Evolutionary conservation across 2,888 invertebrate species (phyloP).

Genomic region (Zaprionus lineosus): DNA sequence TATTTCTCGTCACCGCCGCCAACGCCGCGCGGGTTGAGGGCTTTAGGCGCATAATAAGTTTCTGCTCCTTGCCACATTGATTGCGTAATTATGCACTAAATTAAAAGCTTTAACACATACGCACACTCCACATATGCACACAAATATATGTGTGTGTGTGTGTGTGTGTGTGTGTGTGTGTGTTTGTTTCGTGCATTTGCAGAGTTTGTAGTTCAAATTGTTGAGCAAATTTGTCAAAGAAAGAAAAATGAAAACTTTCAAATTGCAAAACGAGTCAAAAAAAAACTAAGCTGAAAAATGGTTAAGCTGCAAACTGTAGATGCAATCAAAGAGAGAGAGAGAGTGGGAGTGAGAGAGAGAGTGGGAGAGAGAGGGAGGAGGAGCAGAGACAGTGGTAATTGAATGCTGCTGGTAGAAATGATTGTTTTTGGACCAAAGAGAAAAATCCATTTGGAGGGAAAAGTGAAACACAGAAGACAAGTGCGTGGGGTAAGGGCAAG

Average conservation of each 20-base stretch:
- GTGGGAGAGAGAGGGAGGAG: background rate
- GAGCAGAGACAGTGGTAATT: no score
- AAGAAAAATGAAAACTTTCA: conserved; percentile 26
- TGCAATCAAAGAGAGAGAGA: background rate
- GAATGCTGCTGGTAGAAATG: conserved; percentile 31
- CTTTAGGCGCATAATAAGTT: conserved; percentile 8
- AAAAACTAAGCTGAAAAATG: conserved; percentile 10
- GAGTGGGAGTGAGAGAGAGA: background rate
- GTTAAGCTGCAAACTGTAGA: background rate
- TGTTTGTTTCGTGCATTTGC: conserved; percentile 26
- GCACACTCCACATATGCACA: background rate
- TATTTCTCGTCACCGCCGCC: conserved; percentile 28
- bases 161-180: background rate
- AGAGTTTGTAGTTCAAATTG: conserved; percentile 39
- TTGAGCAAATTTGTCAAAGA: conserved; percentile 43
- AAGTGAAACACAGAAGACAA: conserved; percentile 37
- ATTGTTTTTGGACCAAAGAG: conserved; percentile 38
- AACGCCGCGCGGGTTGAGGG: background rate
- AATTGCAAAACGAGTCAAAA: conserved; percentile 30
- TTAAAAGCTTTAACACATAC: conserved; percentile 46
- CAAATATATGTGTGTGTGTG: no score
- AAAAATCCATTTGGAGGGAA: conserved; percentile 37
- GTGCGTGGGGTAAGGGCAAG: conserved; percentile 6
- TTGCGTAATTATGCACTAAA: conserved; percentile 71
- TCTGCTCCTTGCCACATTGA: conserved; percentile 43